Conservation (phyloP, 2,113 vertebrate species). For the Cacatua alba region DNA sequence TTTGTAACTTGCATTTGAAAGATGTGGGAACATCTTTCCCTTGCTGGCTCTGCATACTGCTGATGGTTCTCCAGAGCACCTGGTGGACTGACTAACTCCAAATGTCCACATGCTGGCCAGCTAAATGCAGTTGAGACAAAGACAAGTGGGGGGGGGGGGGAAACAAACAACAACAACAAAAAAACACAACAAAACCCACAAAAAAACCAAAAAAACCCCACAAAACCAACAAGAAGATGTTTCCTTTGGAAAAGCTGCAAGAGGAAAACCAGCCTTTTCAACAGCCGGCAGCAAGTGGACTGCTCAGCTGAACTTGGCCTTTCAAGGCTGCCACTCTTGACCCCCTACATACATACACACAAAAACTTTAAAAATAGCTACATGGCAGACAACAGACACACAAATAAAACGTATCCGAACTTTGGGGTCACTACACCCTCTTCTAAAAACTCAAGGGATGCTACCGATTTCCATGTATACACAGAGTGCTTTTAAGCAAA, state of each 20-base stretch:
- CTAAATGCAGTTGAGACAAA: not conserved
- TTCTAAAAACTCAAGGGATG: not conserved
- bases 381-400: not conserved
- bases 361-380: not conserved
- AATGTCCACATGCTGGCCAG: not conserved
- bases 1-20: not conserved
- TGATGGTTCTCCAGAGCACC: not conserved
- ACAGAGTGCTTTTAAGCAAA: not conserved
- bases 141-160: accelerated
- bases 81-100: not conserved
- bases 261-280: not conserved
- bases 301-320: not conserved
- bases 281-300: not conserved
- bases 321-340: conserved; percentile 6
- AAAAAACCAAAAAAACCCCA: not conserved
- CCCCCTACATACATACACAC: not conserved
- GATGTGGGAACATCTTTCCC: not conserved
- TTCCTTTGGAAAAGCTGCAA: not conserved
- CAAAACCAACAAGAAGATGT: not conserved
- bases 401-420: not conserved
- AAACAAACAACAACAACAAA: not conserved
- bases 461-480: not conserved
- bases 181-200: not conserved
- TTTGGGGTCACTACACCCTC: not conserved
- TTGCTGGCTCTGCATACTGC: not conserved